phyloP scores from a whole-genome alignment of 2,113 vertebrate species.

The Chaetura pelagica region DNA sequence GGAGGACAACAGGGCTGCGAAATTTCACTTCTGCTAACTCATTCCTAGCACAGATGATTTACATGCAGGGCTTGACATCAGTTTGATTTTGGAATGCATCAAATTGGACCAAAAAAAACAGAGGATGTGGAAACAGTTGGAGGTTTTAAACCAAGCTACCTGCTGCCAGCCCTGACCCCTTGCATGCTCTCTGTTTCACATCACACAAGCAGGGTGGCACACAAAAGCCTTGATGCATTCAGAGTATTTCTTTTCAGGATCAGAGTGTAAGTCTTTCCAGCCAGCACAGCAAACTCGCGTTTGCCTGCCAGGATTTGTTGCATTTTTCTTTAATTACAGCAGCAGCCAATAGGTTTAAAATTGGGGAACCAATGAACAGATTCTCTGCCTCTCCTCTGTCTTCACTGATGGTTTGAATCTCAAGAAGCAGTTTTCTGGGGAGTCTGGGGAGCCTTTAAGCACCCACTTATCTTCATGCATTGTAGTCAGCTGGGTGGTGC shows the following conservation, averaged over 20 bases:
- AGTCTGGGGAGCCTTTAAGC: neutral
- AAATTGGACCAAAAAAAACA: neutral
- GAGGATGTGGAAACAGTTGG: rapidly evolving
- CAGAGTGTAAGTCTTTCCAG: neutral
- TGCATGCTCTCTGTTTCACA: rapidly evolving
- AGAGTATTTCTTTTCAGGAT: neutral
- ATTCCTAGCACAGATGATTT: neutral
- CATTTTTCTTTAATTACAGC: slow-evolving; percentile 31
- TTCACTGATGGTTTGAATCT: neutral
- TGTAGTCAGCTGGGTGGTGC: neutral
- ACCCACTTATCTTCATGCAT: neutral
- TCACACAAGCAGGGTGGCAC: neutral
- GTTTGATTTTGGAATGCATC: neutral
- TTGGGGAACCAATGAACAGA: neutral
- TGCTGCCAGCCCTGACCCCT: neutral
- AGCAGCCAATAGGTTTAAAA: slow-evolving; percentile 40
- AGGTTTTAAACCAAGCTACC: neutral
- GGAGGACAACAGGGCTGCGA: neutral
- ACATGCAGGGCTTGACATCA: neutral
- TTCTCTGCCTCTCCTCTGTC: neutral
- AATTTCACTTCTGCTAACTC: neutral
- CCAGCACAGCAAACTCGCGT: neutral
- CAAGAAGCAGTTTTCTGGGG: neutral
- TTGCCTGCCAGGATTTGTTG: slow-evolving; percentile 18
- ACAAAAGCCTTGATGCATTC: neutral